Conservation (phyloP, 2,113 vertebrate genomes). For the Galeopterus variegatus region DNA sequence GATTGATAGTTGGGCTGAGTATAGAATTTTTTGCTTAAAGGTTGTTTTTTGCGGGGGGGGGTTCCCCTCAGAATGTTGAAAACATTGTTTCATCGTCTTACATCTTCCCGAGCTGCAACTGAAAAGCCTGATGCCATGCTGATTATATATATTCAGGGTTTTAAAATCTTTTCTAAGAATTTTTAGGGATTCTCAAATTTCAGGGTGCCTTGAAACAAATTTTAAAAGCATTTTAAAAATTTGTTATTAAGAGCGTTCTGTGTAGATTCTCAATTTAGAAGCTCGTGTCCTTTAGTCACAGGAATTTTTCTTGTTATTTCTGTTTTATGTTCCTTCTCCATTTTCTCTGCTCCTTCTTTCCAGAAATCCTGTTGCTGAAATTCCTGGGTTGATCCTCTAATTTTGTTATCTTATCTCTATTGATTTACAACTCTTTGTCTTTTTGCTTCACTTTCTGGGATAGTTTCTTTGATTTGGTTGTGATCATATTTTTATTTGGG, state of each 20-base stretch:
- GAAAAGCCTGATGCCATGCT: not conserved
- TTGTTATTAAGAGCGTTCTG: not conserved
- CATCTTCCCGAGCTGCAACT: not conserved
- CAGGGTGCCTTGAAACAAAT: not conserved
- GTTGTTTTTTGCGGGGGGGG: not conserved
- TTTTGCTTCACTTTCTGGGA: constrained; percentile 28
- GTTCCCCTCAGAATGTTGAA: not conserved
- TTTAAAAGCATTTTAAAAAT: not conserved
- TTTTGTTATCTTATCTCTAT: not conserved
- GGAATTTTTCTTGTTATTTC: not conserved
- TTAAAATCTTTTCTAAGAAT: not conserved
- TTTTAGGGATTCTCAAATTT: not conserved
- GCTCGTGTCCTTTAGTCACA: not conserved
- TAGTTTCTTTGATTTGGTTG: not conserved
- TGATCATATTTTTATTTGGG: not conserved
- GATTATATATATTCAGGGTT: not conserved
- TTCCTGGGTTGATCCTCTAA: not conserved
- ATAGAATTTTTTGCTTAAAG: not conserved
- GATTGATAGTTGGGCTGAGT: not conserved
- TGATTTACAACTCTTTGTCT: not conserved
- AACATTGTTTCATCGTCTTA: not conserved
- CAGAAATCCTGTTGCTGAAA: constrained; percentile 26
- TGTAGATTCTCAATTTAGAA: not conserved
- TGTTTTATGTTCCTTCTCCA: not conserved
- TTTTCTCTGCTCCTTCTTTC: not conserved